These are phyloP conservation scores for Archivesica marissinica DNA, from an alignment of 1,140 invertebrate genomes.

Conservation along the genomic window DNA sequence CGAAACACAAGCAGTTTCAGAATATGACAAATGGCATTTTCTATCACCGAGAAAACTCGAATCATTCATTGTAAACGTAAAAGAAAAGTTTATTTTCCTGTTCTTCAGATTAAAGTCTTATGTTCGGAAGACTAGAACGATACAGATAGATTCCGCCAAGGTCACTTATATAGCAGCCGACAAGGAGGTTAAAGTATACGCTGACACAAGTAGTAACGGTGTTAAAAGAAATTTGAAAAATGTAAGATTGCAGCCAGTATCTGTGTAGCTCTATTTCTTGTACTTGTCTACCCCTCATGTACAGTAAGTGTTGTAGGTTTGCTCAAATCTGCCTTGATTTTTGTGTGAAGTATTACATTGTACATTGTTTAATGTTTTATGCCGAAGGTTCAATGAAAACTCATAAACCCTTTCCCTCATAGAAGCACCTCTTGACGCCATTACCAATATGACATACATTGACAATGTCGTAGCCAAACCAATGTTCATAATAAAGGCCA, in stretches of 20 bases:
- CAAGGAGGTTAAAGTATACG: conserved; percentile 97
- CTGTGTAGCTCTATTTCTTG: conserved; percentile 3
- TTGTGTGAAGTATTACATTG: neutral
- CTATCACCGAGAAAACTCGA: no score
- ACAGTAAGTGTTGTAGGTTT: neutral
- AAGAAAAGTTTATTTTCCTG: conserved; percentile 5
- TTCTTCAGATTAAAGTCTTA: conserved; percentile 82
- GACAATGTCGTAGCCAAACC: no score
- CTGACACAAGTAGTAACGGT: conserved; percentile 94
- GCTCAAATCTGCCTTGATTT: conserved; percentile 16
- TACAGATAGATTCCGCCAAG: conserved; percentile 81
- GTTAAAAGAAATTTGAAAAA: conserved; percentile 87
- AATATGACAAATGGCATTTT: no score
- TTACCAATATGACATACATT: no score
- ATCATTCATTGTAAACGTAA: no score
- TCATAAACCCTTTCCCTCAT: no score
- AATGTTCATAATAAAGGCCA: no score
- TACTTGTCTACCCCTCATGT: neutral
- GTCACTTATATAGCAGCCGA: conserved; percentile 84
- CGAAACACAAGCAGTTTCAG: no score
- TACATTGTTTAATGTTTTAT: no score
- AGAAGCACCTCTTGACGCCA: no score
- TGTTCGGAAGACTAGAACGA: conserved; percentile 83
- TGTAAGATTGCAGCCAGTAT: conserved; percentile 67
- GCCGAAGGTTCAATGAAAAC: no score